Base-by-base conservation (phyloP, 2,113 vertebrate genomes). In the Parus major region DNA sequence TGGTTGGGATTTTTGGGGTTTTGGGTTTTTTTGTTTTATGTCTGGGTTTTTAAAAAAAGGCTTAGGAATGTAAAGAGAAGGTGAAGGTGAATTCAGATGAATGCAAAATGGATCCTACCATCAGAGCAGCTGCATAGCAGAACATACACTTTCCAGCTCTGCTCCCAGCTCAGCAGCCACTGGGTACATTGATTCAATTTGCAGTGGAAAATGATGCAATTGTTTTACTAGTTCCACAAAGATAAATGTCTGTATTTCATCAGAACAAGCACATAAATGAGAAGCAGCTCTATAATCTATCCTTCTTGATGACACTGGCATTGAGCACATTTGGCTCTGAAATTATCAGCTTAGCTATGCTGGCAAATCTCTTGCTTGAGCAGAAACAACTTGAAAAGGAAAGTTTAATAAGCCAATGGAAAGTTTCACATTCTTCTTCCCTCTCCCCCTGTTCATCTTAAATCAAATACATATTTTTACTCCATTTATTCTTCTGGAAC, bases 191-290 rank as follows among this genome's bases (percentile, higher is more conserved):
- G 93, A 94, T 93, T 96, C 82, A 92, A 92, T 96, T 96, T 96
- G 56, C 85, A 86, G 56, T 71, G 64, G 93, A 96, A 96, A 96
- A 96, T 93, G 94, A 96, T 92, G 82, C 94, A 96, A 93, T 93
- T 90, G 92, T 93, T 95, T 94, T 90, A 96, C 90, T 59, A 68
- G 85, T 75, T 96, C 69, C 92, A 83, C 79, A 60, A 82, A 96
- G 92, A 96, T 88, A 92, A 93, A 96, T 92, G 88, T 90, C 94
- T 94, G 82, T 78, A 94, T 92, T 95, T 95, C 93, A 96, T 97
- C 92, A 94, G 93, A 95, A 92, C 88, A 93, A 97, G 86, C 76
- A 78, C 72, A 78, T 88, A 94, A 96, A 96, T 93, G 93, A 95
- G 76, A 75, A 90, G 84, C 68, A 94, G 71, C 47, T 92, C 88